Base-by-base conservation (phyloP, 2,797 vertebrate species). In the Scolopax bukidnonensis region DNA sequence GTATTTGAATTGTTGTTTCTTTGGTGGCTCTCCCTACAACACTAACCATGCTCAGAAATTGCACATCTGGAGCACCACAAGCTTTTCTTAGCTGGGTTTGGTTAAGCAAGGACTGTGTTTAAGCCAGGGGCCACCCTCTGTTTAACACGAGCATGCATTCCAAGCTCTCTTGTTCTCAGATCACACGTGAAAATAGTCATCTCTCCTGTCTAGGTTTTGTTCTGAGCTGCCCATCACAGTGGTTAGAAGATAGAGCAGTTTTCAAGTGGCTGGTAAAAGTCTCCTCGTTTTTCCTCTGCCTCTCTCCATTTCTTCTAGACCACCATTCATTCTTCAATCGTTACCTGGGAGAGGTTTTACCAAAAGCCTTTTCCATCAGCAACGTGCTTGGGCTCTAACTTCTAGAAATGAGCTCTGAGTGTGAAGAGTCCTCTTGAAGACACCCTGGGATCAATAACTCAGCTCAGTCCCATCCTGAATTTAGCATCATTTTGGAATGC, bases 81-180 rank as follows among this genome's bases (percentile, higher is more conserved):
- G 79, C 93, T 96, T 96, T 95, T 95, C 95, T 95, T 95, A 95
- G 95, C 89, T 13, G 38, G 45, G 7, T 73, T 70, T 83, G 94
- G 84, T 84, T 86, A 80, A 88, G 87, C 45, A 53, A 95, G 60
- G 75, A 41, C 85, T 90, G 76, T 92, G 68, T 95, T 95, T 96
- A 93, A 21, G 73, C 36, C 83, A 65, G 63, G 21, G 74, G 43
- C 54, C 48, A 87, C 76, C 64, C 84, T 63, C 93, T 85, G 75
- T 77, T 89, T 92, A 81, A 93, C 86, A 90, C 0, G 19, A 78
- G 50, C 4, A 14, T 1, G 24, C 77, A 84, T 93, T 95, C 80
- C 69, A 53, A 33, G 59, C 61, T 41, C 17, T 2, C 77, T 10
- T 45, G 56, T 63, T 89, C 68, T 25, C 60, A 70, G 45, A 67